phyloP scores from a whole-genome alignment of 2,113 vertebrate genomes.

The Stigmatopora nigra region DNA sequence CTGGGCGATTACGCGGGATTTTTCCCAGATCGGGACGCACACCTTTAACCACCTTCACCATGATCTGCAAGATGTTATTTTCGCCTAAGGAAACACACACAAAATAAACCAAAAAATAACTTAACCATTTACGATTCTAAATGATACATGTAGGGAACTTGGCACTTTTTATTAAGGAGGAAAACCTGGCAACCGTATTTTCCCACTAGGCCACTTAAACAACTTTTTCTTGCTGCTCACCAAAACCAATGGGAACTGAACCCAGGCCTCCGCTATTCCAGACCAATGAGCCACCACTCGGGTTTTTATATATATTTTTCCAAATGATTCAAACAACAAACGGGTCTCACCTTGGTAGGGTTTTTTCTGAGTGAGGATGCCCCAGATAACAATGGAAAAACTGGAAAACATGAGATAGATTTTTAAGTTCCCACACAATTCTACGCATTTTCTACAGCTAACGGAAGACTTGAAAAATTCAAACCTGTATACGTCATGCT shows the following conservation, averaged over 20 bases:
- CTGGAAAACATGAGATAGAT: slow-evolving; percentile 58
- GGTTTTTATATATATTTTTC: neutral
- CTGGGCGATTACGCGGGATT: slow-evolving; percentile 80
- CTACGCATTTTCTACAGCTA: neutral
- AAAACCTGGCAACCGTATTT: slow-evolving; percentile 14
- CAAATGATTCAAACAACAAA: neutral
- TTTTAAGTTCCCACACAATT: neutral
- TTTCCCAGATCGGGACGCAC: slow-evolving; percentile 83
- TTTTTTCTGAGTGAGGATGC: slow-evolving; percentile 92
- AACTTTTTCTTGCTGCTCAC: slow-evolving; percentile 16
- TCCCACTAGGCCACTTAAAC: slow-evolving; percentile 15
- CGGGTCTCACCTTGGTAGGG: slow-evolving; percentile 84
- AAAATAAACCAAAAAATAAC: neutral
- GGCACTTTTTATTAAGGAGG: slow-evolving; percentile 35
- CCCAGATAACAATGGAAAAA: slow-evolving; percentile 94
- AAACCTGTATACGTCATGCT: slow-evolving; percentile 96
- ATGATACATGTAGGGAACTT: slow-evolving; percentile 8
- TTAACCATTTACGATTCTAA: slow-evolving; percentile 6
- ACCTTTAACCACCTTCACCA: slow-evolving; percentile 96
- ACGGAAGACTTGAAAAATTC: slow-evolving; percentile 11
- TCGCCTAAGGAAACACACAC: slow-evolving; percentile 74
- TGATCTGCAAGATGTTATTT: slow-evolving; percentile 94
- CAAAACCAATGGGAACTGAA: too few relatives aligned
- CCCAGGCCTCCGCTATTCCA: too few relatives aligned
- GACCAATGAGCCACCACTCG: too few relatives aligned